Evolutionary conservation across 1,140 invertebrate genomes (phyloP), one percentile per base, ranked within the genome.

Genomic region (Pteromalus puparum): DNA sequence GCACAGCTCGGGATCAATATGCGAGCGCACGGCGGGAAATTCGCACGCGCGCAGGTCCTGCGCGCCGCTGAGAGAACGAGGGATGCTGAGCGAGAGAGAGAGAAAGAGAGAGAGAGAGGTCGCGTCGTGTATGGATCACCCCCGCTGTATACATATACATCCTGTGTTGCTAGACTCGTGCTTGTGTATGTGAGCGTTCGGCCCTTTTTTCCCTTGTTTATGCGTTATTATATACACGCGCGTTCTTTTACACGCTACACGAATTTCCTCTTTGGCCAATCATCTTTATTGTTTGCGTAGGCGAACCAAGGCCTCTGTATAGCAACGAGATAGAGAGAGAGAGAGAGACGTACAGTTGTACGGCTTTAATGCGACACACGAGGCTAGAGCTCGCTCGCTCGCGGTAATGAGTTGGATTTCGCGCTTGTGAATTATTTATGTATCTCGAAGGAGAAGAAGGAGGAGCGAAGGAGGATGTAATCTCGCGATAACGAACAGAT

Each of bases 41-140:
- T 93, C 89, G 92, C 92, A 42, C 38, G 92, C 92, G 92, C 92
- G 92, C 92, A 93, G 91, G 91, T 93, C 91, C 82, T 79, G 76
- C 18, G 24, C 76, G 74, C 9, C 68, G 28, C 21, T 86, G 83
- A 77, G 70, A 34, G 30, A 77, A 67, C 18, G 77, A 67, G 81
- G 53, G 53, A 61, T 61, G 53, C 53, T 61, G 53, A 42, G 38
- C 6, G 38, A 42, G 38, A 42, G 38, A 42, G 38, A 38, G 38
- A 38, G 38, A 38, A 5, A 34, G 38, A 38, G 38, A 38, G 38
- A 38, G 38, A 38, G 38, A 42, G 48, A 53, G 18, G 18, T 61
- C 53, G 48, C 18, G 15, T 61, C 53, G 15, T 18, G 53, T 61
- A 61, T 61, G 53, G 53, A 61, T 61, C 53, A 61, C 53, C 53